Conservation (phyloP, 2,888 invertebrate species). For the Phalera bucephala region DNA sequence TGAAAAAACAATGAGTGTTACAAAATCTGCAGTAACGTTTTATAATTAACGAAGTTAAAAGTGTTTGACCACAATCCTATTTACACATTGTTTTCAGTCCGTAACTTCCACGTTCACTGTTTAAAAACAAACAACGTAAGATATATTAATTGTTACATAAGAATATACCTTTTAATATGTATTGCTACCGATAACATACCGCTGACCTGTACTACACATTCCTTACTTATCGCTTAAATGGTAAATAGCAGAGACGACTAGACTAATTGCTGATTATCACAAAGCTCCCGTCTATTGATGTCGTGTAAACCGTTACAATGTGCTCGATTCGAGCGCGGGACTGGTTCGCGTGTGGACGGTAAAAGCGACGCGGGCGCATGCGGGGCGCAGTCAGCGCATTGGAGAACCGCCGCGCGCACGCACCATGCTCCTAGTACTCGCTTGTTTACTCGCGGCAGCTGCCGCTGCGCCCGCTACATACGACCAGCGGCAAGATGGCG, state of each 20-base stretch:
- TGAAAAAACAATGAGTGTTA: no score
- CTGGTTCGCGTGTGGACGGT: slow-evolving; percentile 69
- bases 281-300: slow-evolving; percentile 43
- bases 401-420: slow-evolving; percentile 56
- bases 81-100: no score
- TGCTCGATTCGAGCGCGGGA: slow-evolving; percentile 69
- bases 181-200: no score
- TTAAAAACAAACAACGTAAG: no score
- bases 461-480: slow-evolving; percentile 62
- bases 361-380: slow-evolving; percentile 69
- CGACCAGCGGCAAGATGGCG: slow-evolving; percentile 91
- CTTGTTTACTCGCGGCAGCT: slow-evolving; percentile 51
- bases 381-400: slow-evolving; percentile 57
- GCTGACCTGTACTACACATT: background rate
- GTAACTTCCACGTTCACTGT: no score
- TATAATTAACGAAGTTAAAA: no score
- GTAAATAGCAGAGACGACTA: no score
- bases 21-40: no score
- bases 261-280: slow-evolving; percentile 14
- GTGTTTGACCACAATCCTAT: no score
- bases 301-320: slow-evolving; percentile 76
- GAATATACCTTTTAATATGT: no score
- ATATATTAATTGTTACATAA: no score
- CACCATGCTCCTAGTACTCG: slow-evolving; percentile 56
- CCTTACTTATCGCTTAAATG: no score